Conservation (phyloP, 1,140 invertebrate species). For the Drosophila teissieri region DNA sequence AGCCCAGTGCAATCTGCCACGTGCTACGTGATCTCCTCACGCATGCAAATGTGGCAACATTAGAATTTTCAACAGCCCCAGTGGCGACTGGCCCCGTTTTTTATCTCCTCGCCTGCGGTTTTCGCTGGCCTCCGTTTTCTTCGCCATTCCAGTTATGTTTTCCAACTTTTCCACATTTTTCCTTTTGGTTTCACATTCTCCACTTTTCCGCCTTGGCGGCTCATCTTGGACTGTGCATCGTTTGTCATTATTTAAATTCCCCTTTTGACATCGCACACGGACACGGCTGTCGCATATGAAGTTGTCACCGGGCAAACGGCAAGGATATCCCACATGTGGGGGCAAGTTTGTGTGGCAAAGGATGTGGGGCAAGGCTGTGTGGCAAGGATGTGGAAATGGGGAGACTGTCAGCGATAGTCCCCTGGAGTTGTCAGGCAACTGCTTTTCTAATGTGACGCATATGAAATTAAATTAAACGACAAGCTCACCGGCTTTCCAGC, state of each 20-base stretch:
- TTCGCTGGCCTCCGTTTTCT: background rate
- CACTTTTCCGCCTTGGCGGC: background rate
- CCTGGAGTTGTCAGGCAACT: slow-evolving; percentile 35
- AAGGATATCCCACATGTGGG: background rate
- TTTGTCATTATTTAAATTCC: slow-evolving; percentile 84
- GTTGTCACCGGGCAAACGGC: slow-evolving; percentile 17
- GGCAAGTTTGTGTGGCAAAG: background rate
- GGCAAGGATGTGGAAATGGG: background rate
- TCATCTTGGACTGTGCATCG: slow-evolving; percentile 56
- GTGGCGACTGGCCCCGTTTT: background rate
- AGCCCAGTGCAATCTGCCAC: slow-evolving; percentile 73
- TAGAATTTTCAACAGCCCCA: slow-evolving; percentile 79
- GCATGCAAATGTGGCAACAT: slow-evolving; percentile 84
- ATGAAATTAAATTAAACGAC: slow-evolving; percentile 79
- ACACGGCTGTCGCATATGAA: slow-evolving; percentile 58
- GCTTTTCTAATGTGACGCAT: slow-evolving; percentile 59
- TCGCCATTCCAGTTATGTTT: background rate
- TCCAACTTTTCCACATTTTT: slow-evolving; percentile 26
- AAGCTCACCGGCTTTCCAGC: slow-evolving; percentile 64
- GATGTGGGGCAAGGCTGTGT: background rate
- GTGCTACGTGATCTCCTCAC: slow-evolving; percentile 75
- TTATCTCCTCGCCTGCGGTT: slow-evolving; percentile 56
- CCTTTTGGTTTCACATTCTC: background rate
- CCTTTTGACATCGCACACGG: slow-evolving; percentile 70
- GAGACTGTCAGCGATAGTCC: slow-evolving; percentile 46